These are phyloP conservation scores for Cochlearius cochlearius DNA, from an alignment of 2,113 vertebrate species.

Conservation along the genomic window DNA sequence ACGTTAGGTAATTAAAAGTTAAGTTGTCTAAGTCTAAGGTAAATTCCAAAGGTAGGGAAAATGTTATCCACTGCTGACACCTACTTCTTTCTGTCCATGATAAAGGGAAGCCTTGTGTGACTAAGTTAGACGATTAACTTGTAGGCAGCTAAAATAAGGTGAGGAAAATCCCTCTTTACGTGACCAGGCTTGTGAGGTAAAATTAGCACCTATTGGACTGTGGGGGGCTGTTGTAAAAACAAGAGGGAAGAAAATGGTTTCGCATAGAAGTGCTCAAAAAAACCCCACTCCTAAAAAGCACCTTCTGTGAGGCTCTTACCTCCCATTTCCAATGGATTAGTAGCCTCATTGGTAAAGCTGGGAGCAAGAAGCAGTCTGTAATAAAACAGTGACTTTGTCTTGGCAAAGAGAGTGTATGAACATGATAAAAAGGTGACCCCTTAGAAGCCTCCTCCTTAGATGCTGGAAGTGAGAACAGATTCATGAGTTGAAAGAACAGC, in stretches of 20 bases:
- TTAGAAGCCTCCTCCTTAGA: neutral
- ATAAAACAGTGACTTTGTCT: neutral
- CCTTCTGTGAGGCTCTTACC: neutral
- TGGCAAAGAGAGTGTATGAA: neutral
- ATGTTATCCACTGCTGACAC: neutral
- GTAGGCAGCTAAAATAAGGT: neutral
- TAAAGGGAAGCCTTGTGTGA: neutral
- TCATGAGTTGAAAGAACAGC: neutral
- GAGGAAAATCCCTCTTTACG: neutral
- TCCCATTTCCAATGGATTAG: neutral
- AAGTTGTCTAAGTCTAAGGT: neutral
- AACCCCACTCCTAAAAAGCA: rapidly evolving
- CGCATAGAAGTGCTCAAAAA: neutral
- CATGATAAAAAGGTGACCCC: neutral
- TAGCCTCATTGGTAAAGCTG: neutral
- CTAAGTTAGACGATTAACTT: neutral
- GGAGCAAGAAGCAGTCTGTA: neutral
- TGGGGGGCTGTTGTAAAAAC: neutral
- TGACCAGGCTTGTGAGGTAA: neutral
- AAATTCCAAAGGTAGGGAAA: neutral
- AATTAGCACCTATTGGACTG: neutral
- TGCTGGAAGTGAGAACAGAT: neutral
- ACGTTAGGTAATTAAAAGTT: neutral
- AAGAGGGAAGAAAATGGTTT: neutral
- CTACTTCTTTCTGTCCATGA: neutral